A percentile compares a stretch with the other conserved stretches of the same genome.
phyloP scores from a whole-genome alignment of 2,888 invertebrate species.

The Oscheius onirici region DNA sequence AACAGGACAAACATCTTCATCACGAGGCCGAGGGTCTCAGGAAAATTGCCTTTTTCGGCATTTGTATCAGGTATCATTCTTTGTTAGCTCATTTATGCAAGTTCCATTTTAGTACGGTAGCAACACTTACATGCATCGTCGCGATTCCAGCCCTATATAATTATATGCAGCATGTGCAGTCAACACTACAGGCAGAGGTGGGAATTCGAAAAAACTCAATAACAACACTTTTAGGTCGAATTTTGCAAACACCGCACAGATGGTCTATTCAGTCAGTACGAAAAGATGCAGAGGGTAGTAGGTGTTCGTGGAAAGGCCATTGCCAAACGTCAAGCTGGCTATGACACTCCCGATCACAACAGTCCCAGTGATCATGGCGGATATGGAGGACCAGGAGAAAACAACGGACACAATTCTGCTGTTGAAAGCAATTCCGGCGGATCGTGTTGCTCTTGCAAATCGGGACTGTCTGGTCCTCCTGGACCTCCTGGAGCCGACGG shows the following conservation, averaged over 20 bases:
- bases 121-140: constrained; percentile 67
- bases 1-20: constrained; percentile 49
- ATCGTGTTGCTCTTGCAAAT: constrained; percentile 49
- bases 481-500: constrained; percentile 42
- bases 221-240: constrained; percentile 49
- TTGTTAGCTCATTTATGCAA: neutral
- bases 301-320: constrained; percentile 53
- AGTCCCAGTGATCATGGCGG: neutral
- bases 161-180: constrained; percentile 69
- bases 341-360: constrained; percentile 29
- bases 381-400: neutral
- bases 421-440: constrained; percentile 21
- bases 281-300: constrained; percentile 52
- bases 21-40: constrained; percentile 60
- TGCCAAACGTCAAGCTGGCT: constrained; percentile 56
- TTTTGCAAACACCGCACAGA: constrained; percentile 63
- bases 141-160: constrained; percentile 69
- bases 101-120: constrained; percentile 56
- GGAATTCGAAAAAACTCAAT: neutral
- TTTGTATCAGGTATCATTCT: constrained; percentile 54
- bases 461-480: constrained; percentile 48
- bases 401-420: constrained; percentile 9
- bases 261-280: constrained; percentile 61
- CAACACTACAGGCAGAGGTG: constrained; percentile 66
- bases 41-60: constrained; percentile 61